These are phyloP conservation scores for Micropoecilia bifurca DNA, from an alignment of 2,797 vertebrate species.

Conservation along the genomic window DNA sequence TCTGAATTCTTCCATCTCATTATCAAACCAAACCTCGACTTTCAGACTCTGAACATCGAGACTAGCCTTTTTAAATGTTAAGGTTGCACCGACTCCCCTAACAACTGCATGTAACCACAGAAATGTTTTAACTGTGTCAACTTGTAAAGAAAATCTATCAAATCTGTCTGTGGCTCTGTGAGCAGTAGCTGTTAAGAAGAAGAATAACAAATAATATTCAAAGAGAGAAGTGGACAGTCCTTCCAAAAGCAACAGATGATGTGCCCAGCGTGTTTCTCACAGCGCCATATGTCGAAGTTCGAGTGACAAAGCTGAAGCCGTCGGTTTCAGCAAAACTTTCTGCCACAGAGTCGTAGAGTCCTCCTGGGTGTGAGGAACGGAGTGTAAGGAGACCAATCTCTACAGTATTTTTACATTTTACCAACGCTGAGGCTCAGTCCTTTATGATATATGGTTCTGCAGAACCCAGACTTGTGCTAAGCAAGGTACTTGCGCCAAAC, in stretches of 20 bases:
- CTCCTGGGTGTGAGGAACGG: not conserved
- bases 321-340: not conserved
- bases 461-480: not conserved
- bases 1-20: slow-evolving; percentile 10
- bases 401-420: not conserved
- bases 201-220: slow-evolving; percentile 16
- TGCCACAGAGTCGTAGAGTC: not conserved
- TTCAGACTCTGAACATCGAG: not conserved
- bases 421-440: not conserved
- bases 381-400: not conserved
- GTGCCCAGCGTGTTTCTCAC: not conserved
- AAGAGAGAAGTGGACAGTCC: not conserved
- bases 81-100: slow-evolving; percentile 2
- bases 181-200: not conserved
- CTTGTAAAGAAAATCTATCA: slow-evolving; percentile 2
- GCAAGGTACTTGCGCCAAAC: not conserved
- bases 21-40: not conserved
- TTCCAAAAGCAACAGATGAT: not conserved
- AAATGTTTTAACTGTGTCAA: slow-evolving; percentile 8
- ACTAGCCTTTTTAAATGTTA: slow-evolving; percentile 6
- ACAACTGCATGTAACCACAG: not conserved
- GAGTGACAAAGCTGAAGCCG: not conserved
- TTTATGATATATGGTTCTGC: not conserved
- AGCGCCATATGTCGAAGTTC: not conserved
- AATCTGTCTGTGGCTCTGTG: not conserved